A percentile compares a stretch with the other conserved stretches of the same genome.
These are phyloP conservation scores for Laothoe populi DNA, from an alignment of 2,888 invertebrate genomes.

Conservation along the genomic window DNA sequence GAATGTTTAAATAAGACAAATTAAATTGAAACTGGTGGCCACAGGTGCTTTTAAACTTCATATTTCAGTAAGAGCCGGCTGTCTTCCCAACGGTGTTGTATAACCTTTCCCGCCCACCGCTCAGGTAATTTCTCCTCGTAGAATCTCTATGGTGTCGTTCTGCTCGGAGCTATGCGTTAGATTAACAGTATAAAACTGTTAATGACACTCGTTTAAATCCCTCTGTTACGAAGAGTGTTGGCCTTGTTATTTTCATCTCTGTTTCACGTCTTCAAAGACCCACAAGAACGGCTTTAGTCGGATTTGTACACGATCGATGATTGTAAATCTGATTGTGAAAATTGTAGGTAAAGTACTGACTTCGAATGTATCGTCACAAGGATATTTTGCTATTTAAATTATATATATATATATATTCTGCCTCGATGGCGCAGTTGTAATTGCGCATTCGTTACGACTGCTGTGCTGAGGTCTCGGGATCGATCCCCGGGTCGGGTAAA, in stretches of 20 bases:
- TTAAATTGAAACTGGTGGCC: constrained; percentile 46
- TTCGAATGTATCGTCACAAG: constrained; percentile 30
- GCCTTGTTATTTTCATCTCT: constrained; percentile 60
- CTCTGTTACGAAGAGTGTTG: constrained; percentile 62
- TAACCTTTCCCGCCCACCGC: constrained; percentile 28
- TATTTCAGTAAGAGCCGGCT: constrained; percentile 37
- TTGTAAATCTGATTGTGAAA: no score
- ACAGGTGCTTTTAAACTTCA: constrained; percentile 46
- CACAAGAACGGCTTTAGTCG: constrained; percentile 66
- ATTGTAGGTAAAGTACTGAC: constrained; percentile 48
- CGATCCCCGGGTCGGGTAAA: no score
- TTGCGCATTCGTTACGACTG: no score
- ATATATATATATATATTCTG: neutral
- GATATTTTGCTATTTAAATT: neutral
- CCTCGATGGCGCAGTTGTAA: no score
- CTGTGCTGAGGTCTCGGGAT: no score
- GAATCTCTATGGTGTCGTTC: constrained; percentile 44
- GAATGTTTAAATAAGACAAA: constrained; percentile 39
- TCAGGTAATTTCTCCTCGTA: constrained; percentile 40
- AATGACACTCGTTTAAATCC: constrained; percentile 48
- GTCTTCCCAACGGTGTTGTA: constrained; percentile 37
- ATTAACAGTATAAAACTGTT: constrained; percentile 61
- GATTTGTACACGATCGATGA: constrained; percentile 69
- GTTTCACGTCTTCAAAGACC: constrained; percentile 52
- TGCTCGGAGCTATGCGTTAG: constrained; percentile 46